phyloP scores from a whole-genome alignment of 2,888 invertebrate species.

The Nebria salina region DNA sequence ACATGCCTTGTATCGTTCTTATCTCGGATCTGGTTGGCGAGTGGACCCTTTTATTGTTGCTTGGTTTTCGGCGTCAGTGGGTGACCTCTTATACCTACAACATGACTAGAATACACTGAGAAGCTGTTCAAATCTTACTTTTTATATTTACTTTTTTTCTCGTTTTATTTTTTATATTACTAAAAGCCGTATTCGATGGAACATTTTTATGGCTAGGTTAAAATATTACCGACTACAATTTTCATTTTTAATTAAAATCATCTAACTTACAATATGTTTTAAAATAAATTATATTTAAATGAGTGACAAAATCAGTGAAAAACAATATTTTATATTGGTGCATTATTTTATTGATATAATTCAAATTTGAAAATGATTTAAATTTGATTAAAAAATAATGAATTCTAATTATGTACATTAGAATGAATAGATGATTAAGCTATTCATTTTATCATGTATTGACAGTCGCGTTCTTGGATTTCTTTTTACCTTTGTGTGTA shows the following conservation, averaged over 20 bases:
- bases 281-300: background rate
- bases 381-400: constrained; percentile 12
- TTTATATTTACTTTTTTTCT: constrained; percentile 17
- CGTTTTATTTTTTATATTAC: constrained; percentile 4
- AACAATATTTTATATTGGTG: too few species aligned
- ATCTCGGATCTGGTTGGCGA: constrained; percentile 26
- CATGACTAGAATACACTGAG: background rate
- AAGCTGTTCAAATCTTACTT: constrained; percentile 17
- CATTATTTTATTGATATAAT: background rate
- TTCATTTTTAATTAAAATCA: background rate
- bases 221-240: background rate
- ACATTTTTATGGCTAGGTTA: background rate
- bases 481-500: background rate
- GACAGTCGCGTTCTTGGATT: background rate
- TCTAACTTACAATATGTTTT: background rate
- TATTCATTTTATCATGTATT: constrained; percentile 1
- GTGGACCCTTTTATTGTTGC: constrained; percentile 28
- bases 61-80: constrained; percentile 21
- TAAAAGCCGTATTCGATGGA: background rate
- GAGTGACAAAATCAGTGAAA: background rate
- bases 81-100: background rate
- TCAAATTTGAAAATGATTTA: background rate
- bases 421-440: background rate
- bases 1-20: constrained; percentile 22
- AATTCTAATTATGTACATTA: background rate